Evolutionary conservation across 2,113 vertebrate genomes (phyloP).

Genomic region (Microcebus griseorufus): DNA sequence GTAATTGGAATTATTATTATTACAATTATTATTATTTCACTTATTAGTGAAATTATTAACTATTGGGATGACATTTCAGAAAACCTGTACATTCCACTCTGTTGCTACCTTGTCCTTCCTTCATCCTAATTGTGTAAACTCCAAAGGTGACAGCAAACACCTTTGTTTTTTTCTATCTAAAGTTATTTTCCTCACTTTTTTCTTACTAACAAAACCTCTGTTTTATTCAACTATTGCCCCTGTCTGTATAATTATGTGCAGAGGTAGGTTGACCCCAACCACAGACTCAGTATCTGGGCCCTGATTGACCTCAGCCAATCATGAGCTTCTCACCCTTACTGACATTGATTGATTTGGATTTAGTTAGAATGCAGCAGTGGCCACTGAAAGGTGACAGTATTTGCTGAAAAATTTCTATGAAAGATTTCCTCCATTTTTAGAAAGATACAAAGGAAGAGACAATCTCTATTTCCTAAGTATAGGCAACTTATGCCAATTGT

Average conservation of each 20-base stretch:
- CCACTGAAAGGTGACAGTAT: not conserved
- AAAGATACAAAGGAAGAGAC: not conserved
- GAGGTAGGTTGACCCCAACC: not conserved
- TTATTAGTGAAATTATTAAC: not conserved
- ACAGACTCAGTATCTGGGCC: not conserved
- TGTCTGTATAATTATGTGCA: not conserved
- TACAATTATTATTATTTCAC: too few species aligned
- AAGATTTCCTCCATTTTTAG: not conserved
- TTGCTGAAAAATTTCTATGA: not conserved
- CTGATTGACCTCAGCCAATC: not conserved
- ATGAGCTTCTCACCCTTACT: not conserved
- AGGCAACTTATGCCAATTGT: not conserved
- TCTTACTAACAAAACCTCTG: not conserved
- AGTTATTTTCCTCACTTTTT: not conserved
- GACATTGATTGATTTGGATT: not conserved
- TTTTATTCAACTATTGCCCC: not conserved
- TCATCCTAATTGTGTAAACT: not conserved
- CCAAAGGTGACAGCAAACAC: not conserved
- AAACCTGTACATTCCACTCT: not conserved
- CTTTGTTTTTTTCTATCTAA: not conserved
- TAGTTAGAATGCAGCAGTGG: not conserved
- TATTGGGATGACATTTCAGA: not conserved
- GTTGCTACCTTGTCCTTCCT: not conserved
- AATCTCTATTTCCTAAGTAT: not conserved
- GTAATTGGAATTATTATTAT: not conserved